Evolutionary conservation across 2,888 invertebrate genomes (phyloP).

Genomic region (Pseudococcus viburni): DNA sequence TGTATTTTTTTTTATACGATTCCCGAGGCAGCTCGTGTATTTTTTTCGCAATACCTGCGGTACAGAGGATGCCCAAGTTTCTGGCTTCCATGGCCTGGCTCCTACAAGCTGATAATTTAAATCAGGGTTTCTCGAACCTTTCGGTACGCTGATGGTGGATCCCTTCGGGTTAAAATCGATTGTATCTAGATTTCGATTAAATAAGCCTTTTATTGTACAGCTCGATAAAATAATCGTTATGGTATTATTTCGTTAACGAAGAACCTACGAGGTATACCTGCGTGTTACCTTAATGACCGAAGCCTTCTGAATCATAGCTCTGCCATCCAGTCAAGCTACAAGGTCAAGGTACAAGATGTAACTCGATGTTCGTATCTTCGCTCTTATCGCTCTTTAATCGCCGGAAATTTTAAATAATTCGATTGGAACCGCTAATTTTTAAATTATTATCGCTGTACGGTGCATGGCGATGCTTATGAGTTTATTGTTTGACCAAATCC

Average conservation of each 20-base stretch:
- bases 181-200: not conserved
- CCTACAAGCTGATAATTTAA: no score
- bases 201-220: conserved; percentile 6
- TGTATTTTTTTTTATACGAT: no score
- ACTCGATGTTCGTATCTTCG: not conserved
- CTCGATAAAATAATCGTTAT: conserved; percentile 15
- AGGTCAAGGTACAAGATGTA: conserved; percentile 61
- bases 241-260: not conserved
- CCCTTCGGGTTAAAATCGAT: conserved; percentile 8
- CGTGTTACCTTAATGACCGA: conserved; percentile 21
- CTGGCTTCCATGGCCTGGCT: no score
- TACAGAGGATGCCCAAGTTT: no score
- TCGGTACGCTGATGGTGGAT: not conserved
- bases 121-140: no score
- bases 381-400: conserved; percentile 15
- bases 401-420: conserved; percentile 57
- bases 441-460: conserved; percentile 3
- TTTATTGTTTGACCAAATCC: no score
- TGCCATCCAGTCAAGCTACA: conserved; percentile 62
- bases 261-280: not conserved
- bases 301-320: conserved; percentile 41
- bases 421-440: conserved; percentile 62
- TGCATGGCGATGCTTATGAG: no score
- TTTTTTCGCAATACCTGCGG: no score
- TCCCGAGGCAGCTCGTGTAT: no score